phyloP scores from a whole-genome alignment of 2,888 invertebrate species.

The Nasonovia ribisnigri region DNA sequence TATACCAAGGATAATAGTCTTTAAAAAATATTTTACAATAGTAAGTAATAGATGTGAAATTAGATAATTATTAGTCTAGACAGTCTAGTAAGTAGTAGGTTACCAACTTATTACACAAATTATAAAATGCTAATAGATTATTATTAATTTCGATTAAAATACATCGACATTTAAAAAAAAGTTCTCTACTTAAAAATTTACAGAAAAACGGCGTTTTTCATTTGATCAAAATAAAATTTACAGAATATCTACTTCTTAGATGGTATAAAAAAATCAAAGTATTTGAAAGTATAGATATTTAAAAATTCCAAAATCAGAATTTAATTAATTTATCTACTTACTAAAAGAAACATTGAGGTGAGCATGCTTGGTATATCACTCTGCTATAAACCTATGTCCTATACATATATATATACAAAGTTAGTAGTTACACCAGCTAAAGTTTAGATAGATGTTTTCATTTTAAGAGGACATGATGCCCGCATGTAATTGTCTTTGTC shows the following conservation, averaged over 20 bases:
- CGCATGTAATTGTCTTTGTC: neutral
- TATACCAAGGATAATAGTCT: too few relatives aligned
- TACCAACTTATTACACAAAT: neutral
- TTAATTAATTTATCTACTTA: neutral
- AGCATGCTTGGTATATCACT: neutral
- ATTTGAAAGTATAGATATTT: neutral
- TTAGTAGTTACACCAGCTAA: neutral
- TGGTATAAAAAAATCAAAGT: neutral
- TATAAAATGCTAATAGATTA: neutral
- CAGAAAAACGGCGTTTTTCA: neutral
- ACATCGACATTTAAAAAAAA: too few relatives aligned
- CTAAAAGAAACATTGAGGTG: neutral
- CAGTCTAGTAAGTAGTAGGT: too few relatives aligned
- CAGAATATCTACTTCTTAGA: too few relatives aligned
- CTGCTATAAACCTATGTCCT: neutral
- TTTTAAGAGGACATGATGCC: neutral
- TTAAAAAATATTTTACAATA: neutral
- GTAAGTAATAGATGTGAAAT: neutral
- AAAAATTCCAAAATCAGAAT: neutral
- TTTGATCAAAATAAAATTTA: neutral
- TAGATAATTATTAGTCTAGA: neutral
- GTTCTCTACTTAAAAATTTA: too few relatives aligned
- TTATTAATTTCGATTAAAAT: neutral
- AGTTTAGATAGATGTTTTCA: neutral
- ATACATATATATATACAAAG: neutral